Evolutionary conservation across 2,888 invertebrate genomes (phyloP).

Genomic region (Slavum lentiscoides): DNA sequence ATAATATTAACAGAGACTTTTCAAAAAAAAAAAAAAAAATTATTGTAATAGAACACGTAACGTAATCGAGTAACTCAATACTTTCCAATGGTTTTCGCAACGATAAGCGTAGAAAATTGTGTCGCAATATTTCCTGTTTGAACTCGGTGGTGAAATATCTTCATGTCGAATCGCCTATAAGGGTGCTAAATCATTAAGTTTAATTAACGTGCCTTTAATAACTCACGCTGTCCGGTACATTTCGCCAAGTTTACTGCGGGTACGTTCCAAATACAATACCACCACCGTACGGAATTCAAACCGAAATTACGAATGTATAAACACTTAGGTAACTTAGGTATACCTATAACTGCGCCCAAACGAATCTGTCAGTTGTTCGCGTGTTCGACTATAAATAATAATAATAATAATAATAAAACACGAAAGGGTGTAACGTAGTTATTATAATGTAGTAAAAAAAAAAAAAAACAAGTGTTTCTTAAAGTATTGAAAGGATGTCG

Average conservation of each 20-base stretch:
- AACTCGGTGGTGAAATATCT: background rate
- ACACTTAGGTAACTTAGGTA: background rate
- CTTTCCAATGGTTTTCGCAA: no score
- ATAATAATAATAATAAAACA: no score
- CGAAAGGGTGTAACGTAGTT: no score
- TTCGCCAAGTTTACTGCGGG: background rate
- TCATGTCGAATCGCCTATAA: background rate
- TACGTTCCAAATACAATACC: background rate
- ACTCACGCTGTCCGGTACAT: constrained; percentile 25
- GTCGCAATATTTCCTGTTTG: background rate
- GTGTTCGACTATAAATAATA: constrained; percentile 10
- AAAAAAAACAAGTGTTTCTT: background rate
- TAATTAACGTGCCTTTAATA: constrained; percentile 38
- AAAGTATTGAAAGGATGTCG: background rate
- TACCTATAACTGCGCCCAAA: background rate
- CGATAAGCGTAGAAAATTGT: background rate
- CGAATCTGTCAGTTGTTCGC: background rate
- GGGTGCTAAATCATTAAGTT: constrained; percentile 21
- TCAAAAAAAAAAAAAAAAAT: no score
- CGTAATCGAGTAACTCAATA: no score
- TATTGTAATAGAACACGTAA: no score
- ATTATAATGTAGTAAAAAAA: background rate
- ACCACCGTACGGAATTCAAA: background rate
- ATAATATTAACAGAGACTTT: no score
- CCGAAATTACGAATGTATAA: constrained; percentile 10